A percentile compares a stretch with the other conserved stretches of the same genome.
Conservation (phyloP, 1,140 invertebrate species). For the Ephestia elutella region DNA sequence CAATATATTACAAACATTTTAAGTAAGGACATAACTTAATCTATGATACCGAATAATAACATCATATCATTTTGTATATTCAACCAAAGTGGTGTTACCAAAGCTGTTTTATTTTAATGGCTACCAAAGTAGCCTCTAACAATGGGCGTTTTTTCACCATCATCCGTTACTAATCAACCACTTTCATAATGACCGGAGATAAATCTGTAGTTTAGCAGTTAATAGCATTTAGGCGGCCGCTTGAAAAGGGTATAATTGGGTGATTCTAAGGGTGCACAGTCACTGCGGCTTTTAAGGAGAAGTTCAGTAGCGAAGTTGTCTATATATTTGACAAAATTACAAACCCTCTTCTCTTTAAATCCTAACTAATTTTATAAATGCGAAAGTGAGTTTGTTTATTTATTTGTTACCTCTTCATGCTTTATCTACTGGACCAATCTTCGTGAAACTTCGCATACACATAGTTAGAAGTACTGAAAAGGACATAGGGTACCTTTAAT, state of each 20-base stretch:
- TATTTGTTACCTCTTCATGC: too few species aligned
- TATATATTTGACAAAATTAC: not conserved
- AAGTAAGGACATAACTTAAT: too few species aligned
- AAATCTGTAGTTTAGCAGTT: constrained; percentile 48
- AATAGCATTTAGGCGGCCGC: constrained; percentile 49
- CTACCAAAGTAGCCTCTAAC: not conserved
- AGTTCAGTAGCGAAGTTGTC: constrained; percentile 11
- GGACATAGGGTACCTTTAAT: too few species aligned
- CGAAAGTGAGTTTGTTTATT: too few species aligned
- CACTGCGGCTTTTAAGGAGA: constrained; percentile 43
- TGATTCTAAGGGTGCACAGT: constrained; percentile 61
- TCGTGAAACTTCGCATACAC: too few species aligned
- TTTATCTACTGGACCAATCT: too few species aligned
- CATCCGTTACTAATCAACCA: constrained; percentile 41
- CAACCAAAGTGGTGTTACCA: not conserved
- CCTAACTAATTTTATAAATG: too few species aligned
- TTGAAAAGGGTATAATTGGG: constrained; percentile 65
- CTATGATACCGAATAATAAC: too few species aligned
- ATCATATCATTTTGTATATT: too few species aligned
- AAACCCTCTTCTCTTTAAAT: too few species aligned
- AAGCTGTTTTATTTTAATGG: not conserved
- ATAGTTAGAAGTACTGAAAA: too few species aligned
- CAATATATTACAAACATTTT: too few species aligned
- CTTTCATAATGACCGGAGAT: constrained; percentile 51
- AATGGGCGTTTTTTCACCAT: constrained; percentile 5